Evolutionary conservation across 2,797 vertebrate species (phyloP), one percentile per base, ranked within the genome.

Genomic region (Poecilia wingei): DNA sequence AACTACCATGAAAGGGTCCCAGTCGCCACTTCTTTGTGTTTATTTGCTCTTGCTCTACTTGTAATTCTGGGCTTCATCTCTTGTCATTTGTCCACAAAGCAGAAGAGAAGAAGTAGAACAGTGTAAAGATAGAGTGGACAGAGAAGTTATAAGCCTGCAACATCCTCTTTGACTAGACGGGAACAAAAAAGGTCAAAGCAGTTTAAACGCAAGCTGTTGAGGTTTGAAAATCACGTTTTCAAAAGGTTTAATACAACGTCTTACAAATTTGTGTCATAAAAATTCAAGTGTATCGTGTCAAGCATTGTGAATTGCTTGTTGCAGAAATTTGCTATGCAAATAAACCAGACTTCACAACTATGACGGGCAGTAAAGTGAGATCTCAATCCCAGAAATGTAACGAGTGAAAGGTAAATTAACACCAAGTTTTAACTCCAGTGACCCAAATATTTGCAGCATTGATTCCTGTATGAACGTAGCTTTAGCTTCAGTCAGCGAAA

Each of bases 101-200:
- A 82, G 69, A 83, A 79, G 64, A 43, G 45, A 51, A 39, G 47
- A 72, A 72, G 25, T 1, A 78, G 70, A 82, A 76, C 61, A 31
- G 1, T 64, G 8, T 51, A 66, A 75, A 79, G 13, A 28, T 45
- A 47, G 20, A 46, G 14, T 72, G 41, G 39, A 78, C 76, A 87
- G 79, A 89, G 91, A 92, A 91, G 89, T 87, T 49, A 2, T 47
- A 9, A 16, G 31, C 51, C 5, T 74, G 18, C 36, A 81, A 90
- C 89, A 86, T 92, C 91, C 85, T 87, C 89, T 89, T 92, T 89
- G 10, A 75, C 0, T 6, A 77, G 22, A 89, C 81, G 47, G 36
- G 0, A 5, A 45, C 6, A 61, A 46, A 75, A 55, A 74, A 72
- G 49, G 41, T 3, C 9, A 6, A 47, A 5, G 33, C 31, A 36